Percentiles rank a stretch among this genome's conserved stretches.
Evolutionary conservation across 2,888 invertebrate genomes (phyloP).

Genomic region (Hirtodrosophila trivittata): DNA sequence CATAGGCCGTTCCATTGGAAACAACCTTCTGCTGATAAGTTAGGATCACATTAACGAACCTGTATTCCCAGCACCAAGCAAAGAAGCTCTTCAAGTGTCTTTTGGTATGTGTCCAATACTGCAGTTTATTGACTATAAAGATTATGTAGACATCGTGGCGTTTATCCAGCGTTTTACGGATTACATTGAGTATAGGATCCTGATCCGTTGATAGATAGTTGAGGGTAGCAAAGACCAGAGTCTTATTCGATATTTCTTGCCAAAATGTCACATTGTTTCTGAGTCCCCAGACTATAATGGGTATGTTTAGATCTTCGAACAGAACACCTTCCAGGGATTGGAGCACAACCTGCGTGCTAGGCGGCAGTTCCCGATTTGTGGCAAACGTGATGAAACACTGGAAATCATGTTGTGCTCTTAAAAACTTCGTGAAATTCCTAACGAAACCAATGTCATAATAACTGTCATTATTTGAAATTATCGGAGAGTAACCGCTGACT

Average conservation of each 20-base stretch:
- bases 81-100: slow-evolving; percentile 31
- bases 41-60: slow-evolving; percentile 45
- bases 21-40: slow-evolving; percentile 12
- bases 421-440: slow-evolving; percentile 11
- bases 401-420: slow-evolving; percentile 15
- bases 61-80: slow-evolving; percentile 53
- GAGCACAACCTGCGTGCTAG: not conserved
- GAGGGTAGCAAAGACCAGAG: slow-evolving; percentile 35
- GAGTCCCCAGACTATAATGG: slow-evolving; percentile 35
- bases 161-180: slow-evolving; percentile 23
- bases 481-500: not conserved
- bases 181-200: slow-evolving; percentile 39
- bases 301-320: slow-evolving; percentile 23
- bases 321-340: slow-evolving; percentile 33
- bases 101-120: not conserved
- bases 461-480: not conserved
- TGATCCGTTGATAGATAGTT: slow-evolving; percentile 1
- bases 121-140: slow-evolving; percentile 13
- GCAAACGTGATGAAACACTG: slow-evolving; percentile 31
- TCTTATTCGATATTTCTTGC: slow-evolving; percentile 8
- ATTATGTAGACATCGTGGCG: slow-evolving; percentile 31
- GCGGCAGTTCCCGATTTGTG: not conserved
- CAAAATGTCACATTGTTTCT: slow-evolving; percentile 9
- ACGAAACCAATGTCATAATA: slow-evolving; percentile 22
- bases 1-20: not conserved